Evolutionary conservation across 1,140 invertebrate species (phyloP), one percentile per base, ranked within the genome.

Genomic region (Leptonema lineaticorne): DNA sequence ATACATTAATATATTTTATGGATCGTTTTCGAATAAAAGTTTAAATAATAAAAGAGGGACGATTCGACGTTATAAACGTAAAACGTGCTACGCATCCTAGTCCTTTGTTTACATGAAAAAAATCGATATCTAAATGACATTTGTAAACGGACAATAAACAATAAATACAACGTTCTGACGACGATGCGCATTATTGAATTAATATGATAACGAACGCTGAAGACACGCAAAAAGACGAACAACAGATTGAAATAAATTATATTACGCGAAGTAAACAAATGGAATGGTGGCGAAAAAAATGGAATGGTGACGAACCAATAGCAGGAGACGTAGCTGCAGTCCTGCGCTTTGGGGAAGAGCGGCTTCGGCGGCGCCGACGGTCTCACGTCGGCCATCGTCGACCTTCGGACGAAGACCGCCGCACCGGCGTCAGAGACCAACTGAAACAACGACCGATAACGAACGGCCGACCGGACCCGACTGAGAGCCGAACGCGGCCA

Each of bases 301-400:
- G 41, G 4, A 46, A 46, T 9, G 1, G 16, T 84, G n/a, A n/a
- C n/a, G n/a, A 78, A 85, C 87, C 87, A 88, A 79, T 88, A 88
- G 78, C 87, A 88, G 71, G 87, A 88, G 59, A 88, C 87, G 78
- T 88, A 87, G 72, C 86, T 88, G 78, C 87, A 88, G 69, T 88
- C 87, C 58, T 82, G 76, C 75, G 84, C 83, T 81, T 87, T 88
- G 24, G 85, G 81, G 79, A 88, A 87, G 20, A 66, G 63, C 30
- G 48, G 65, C n/a, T 45, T 45, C 41, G 62, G 62, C 11, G 62
- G 45, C 45, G 62, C 18, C 5, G 45, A 8, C 1, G 62, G 62
- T 24, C 30, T 24, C 45, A 37, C 18, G 20, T 16, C 45, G 27
- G 45, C 45, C 62, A 50, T 50, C 62, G 16, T 41, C 24, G n/a